Base-by-base conservation (phyloP, 2,113 vertebrate genomes). In the Furnarius figulus region DNA sequence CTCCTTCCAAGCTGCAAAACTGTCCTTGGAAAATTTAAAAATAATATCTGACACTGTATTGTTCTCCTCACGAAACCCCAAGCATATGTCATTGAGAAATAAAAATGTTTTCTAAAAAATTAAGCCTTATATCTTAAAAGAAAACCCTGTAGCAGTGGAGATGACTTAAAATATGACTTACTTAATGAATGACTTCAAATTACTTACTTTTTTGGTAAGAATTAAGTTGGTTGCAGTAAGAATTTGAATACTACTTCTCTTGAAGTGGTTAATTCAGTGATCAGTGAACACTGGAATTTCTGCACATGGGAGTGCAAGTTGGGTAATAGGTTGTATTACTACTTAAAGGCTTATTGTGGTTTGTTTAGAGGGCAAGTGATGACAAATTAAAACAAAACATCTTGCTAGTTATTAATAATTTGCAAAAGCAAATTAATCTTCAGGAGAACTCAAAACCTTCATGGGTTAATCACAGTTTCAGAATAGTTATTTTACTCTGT, bases 21-120 rank as follows among this genome's bases (percentile, higher is more conserved):
- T 88, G 95, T 62, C 95, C 93, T 97, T 94, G 93, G 63, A 91
- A 76, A 58, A 77, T 58, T 87, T 35, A 55, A 85, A 89, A 90
- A 52, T 70, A 75, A 49, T 70, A 65, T 46, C 27, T 56, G 44
- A 65, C 28, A 56, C 37, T 87, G 30, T 71, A 56, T 59, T 78
- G 25, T 84, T 89, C 66, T 33, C 40, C 72, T 71, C 16, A 61
- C 40, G 52, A 67, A 52, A 66, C 25, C 44, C 73, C 40, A 55
- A 44, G 40, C 8, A 22, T 33, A 27, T 55, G 39, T 47, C 3
- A 18, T 37, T 67, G 81, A 70, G 67, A 52, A 22, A 33, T 11
- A 73, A 85, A 73, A 40, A 1, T 6, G 14, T 83, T 87, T 89
- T 90, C 59, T 83, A n/a, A 89, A 55, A 73, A 62, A 25, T 65